Conservation (phyloP, 1,140 invertebrate genomes). For the Chelonus insularis region DNA sequence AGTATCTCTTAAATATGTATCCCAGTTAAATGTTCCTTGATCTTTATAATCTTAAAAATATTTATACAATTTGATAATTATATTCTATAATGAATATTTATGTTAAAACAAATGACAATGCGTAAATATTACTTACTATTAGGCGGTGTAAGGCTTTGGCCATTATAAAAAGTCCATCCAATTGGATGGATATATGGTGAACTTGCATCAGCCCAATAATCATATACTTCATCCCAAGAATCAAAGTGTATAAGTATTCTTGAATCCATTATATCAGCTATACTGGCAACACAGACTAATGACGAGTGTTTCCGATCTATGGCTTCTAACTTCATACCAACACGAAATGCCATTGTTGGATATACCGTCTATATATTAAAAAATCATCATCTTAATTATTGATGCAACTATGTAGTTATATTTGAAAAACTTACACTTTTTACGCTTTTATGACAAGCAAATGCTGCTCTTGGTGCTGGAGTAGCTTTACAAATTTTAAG, state of each 20-base stretch:
- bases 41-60: constrained; percentile 66
- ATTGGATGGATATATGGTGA: constrained; percentile 93
- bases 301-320: constrained; percentile 88
- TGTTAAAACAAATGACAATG: no score
- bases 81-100: neutral
- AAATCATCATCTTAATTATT: neutral
- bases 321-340: constrained; percentile 94
- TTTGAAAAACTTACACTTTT: constrained; percentile 31
- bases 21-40: constrained; percentile 79
- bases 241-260: constrained; percentile 92
- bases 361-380: constrained; percentile 63
- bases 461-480: constrained; percentile 79
- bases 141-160: constrained; percentile 79
- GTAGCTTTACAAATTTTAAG: constrained; percentile 75
- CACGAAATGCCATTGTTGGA: constrained; percentile 72
- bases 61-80: constrained; percentile 9
- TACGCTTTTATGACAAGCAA: constrained; percentile 67
- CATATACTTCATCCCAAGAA: constrained; percentile 91
- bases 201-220: constrained; percentile 89
- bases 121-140: constrained; percentile 82
- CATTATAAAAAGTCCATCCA: constrained; percentile 87
- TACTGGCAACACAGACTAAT: constrained; percentile 85
- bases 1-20: constrained; percentile 78
- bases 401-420: no score
- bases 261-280: constrained; percentile 81